A percentile compares a stretch with the other conserved stretches of the same genome.
These are phyloP conservation scores for Odobenus rosmarus DNA, from an alignment of 2,113 vertebrate genomes.

Conservation along the genomic window DNA sequence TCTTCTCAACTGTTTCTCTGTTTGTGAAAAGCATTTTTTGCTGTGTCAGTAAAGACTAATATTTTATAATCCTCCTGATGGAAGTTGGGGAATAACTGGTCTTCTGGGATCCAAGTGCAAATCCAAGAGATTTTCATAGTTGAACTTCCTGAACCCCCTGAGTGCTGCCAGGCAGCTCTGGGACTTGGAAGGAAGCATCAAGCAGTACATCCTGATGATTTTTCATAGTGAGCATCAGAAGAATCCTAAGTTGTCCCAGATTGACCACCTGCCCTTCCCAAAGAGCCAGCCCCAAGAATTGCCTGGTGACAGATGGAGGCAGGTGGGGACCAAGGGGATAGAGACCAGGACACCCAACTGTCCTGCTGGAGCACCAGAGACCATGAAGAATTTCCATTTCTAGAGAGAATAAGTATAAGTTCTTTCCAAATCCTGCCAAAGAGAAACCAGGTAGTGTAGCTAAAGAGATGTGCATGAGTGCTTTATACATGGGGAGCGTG, in stretches of 20 bases:
- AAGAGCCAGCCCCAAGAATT: not conserved
- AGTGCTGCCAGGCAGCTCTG: constrained; percentile 53
- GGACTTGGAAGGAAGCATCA: not conserved
- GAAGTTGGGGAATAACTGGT: constrained; percentile 58
- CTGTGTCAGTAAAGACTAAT: not conserved
- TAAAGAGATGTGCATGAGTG: not conserved
- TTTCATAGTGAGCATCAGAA: not conserved
- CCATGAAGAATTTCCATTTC: not conserved
- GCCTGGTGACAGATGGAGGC: not conserved
- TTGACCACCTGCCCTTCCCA: not conserved
- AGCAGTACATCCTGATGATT: not conserved
- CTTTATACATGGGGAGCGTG: not conserved
- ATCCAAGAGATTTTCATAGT: constrained; percentile 60
- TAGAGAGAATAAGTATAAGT: not conserved
- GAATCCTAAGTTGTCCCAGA: not conserved
- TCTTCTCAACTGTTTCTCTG: constrained; percentile 42
- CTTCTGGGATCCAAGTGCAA: constrained; percentile 69
- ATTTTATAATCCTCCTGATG: constrained; percentile 68
- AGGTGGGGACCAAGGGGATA: not conserved
- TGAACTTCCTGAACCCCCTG: constrained; percentile 58
- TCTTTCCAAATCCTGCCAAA: constrained; percentile 17
- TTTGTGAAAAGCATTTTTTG: constrained; percentile 55
- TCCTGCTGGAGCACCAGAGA: not conserved
- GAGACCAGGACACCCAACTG: not conserved
- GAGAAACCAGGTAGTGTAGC: not conserved